Conservation (phyloP, 2,797 vertebrate genomes). For the Rhincodon typus region DNA sequence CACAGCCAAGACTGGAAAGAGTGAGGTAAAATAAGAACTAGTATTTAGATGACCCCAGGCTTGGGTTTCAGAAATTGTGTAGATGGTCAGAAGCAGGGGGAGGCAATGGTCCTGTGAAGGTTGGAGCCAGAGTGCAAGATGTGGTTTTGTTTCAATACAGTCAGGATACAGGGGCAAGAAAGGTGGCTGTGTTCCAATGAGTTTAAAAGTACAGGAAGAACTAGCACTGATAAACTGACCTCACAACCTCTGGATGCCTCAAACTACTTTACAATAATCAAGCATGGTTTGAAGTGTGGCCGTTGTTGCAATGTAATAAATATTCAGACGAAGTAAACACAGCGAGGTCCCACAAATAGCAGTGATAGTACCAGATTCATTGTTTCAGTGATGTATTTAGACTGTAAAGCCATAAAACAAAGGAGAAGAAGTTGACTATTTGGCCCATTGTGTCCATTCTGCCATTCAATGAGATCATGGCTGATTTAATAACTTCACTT, state of each 20-base stretch:
- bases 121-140: background rate
- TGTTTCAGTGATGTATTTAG: background rate
- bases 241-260: background rate
- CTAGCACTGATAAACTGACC: background rate
- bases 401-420: too few relatives aligned
- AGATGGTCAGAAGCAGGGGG: background rate
- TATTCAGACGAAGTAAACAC: background rate
- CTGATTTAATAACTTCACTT: too few relatives aligned
- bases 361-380: background rate
- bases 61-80: background rate
- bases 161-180: background rate
- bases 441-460: too few relatives aligned
- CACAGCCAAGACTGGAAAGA: background rate
- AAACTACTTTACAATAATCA: background rate
- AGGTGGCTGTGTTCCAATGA: background rate
- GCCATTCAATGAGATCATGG: too few relatives aligned
- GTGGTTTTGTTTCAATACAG: background rate
- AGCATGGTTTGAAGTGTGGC: background rate
- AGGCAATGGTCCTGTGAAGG: background rate
- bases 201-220: background rate
- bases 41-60: background rate
- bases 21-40: background rate
- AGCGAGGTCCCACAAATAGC: background rate
- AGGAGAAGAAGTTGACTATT: too few relatives aligned
- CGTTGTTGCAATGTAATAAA: background rate